A percentile compares a stretch with the other conserved stretches of the same genome.
Conservation (phyloP, 2,888 invertebrate species). For the Dryocosmus kuriphilus region DNA sequence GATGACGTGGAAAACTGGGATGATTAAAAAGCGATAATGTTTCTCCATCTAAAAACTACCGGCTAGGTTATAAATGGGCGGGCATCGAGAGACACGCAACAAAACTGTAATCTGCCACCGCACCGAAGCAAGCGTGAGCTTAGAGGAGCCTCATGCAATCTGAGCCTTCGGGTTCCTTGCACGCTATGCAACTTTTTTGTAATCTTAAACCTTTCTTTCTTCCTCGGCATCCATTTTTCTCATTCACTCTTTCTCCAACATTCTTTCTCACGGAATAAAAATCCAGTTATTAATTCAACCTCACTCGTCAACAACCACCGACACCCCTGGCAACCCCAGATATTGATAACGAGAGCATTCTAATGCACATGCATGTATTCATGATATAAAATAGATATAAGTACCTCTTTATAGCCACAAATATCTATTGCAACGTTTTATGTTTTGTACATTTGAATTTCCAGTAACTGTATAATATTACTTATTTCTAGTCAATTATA, state of each 20-base stretch:
- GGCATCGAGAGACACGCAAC: slow-evolving; percentile 70
- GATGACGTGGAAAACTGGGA: slow-evolving; percentile 48
- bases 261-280: slow-evolving; percentile 51
- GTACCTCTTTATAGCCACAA: not conserved
- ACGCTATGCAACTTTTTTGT: slow-evolving; percentile 68
- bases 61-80: slow-evolving; percentile 69
- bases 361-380: slow-evolving; percentile 28
- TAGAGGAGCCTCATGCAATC: slow-evolving; percentile 65
- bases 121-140: slow-evolving; percentile 56
- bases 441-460: not conserved
- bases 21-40: slow-evolving; percentile 68
- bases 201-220: slow-evolving; percentile 57
- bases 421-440: slow-evolving; percentile 5
- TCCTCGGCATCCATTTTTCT: slow-evolving; percentile 48
- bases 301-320: slow-evolving; percentile 37
- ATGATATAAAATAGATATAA: slow-evolving; percentile 23
- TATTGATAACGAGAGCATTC: slow-evolving; percentile 33
- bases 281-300: slow-evolving; percentile 54
- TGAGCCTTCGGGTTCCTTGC: slow-evolving; percentile 61
- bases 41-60: slow-evolving; percentile 65
- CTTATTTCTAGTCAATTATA: too few relatives aligned
- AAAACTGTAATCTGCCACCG: slow-evolving; percentile 65
- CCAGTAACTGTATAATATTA: too few relatives aligned
- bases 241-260: slow-evolving; percentile 53
- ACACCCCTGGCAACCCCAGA: slow-evolving; percentile 31